Percentiles rank a stretch among this genome's conserved stretches.
Conservation (phyloP, 92 coral and sea anemone genomes). For the Porites lobata region DNA sequence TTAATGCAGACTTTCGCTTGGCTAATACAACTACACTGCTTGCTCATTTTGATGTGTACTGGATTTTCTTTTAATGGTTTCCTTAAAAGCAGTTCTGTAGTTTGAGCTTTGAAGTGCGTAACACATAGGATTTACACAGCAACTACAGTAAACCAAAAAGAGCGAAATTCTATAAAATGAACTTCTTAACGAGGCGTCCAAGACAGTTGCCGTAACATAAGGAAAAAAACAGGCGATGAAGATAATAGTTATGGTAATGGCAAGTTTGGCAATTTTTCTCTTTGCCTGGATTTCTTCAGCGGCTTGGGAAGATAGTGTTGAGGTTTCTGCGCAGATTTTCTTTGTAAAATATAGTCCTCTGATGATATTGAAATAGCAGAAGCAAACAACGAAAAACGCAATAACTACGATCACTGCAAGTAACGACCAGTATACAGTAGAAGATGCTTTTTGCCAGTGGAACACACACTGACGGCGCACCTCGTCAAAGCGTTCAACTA, state of each 20-base stretch:
- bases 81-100: conserved; percentile 70
- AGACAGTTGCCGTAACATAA: conserved; percentile 45
- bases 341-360: conserved; percentile 72
- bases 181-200: conserved; percentile 20
- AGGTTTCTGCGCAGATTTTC: conserved; percentile 58
- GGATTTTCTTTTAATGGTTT: conserved; percentile 28
- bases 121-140: conserved; percentile 73
- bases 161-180: conserved; percentile 38
- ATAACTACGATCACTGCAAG: conserved; percentile 40
- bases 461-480: conserved; percentile 16
- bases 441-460: conserved; percentile 28
- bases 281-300: conserved; percentile 57
- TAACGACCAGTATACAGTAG: conserved; percentile 60
- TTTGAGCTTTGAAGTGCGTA: conserved; percentile 81
- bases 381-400: conserved; percentile 49
- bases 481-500: conserved; percentile 41
- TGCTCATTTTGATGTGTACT: conserved; percentile 25
- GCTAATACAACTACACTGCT: not conserved
- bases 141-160: conserved; percentile 68
- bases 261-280: conserved; percentile 72
- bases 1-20: too few relatives aligned
- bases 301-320: not conserved
- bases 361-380: conserved; percentile 79
- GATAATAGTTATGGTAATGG: conserved; percentile 61
- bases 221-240: conserved; percentile 76